Evolutionary conservation across 2,888 invertebrate species (phyloP).

Genomic region (Epinotia brunnichana): DNA sequence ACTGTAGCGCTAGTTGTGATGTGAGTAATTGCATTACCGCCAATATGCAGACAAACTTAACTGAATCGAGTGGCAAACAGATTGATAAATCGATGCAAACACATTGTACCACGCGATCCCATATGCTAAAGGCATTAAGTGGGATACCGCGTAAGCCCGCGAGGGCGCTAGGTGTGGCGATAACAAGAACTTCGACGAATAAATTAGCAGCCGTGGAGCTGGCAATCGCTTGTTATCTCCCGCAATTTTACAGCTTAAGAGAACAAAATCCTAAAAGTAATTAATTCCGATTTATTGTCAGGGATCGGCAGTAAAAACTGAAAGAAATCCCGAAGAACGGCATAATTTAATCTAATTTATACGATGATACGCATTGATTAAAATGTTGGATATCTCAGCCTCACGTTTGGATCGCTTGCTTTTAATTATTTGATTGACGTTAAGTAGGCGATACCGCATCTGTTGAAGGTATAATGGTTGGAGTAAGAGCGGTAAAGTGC

Average conservation of each 20-base stretch:
- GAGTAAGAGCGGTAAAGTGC: slow-evolving; percentile 67
- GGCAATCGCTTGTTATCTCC: slow-evolving; percentile 68
- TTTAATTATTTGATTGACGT: slow-evolving; percentile 45
- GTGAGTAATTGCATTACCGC: slow-evolving; percentile 18
- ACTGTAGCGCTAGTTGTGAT: slow-evolving; percentile 12
- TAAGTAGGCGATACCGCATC: slow-evolving; percentile 57
- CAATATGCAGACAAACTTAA: slow-evolving; percentile 37
- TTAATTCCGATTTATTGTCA: slow-evolving; percentile 57
- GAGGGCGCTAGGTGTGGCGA: slow-evolving; percentile 66
- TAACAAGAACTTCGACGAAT: slow-evolving; percentile 71
- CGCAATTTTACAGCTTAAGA: slow-evolving; percentile 66
- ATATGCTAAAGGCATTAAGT: slow-evolving; percentile 64
- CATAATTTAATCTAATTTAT: slow-evolving; percentile 42
- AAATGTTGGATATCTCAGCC: slow-evolving; percentile 13
- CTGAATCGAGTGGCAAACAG: slow-evolving; percentile 47
- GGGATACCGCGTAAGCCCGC: slow-evolving; percentile 64
- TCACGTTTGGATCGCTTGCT: neutral
- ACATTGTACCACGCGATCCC: slow-evolving; percentile 57
- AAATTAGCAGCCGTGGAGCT: slow-evolving; percentile 68
- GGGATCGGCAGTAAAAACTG: slow-evolving; percentile 39
- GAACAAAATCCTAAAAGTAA: slow-evolving; percentile 65
- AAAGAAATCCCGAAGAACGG: slow-evolving; percentile 37
- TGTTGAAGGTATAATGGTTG: slow-evolving; percentile 56
- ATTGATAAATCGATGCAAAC: slow-evolving; percentile 58
- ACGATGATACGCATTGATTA: slow-evolving; percentile 35